A percentile compares a stretch with the other conserved stretches of the same genome.
Conservation (phyloP, 2,888 invertebrate genomes). For the Ennomos erosarius region DNA sequence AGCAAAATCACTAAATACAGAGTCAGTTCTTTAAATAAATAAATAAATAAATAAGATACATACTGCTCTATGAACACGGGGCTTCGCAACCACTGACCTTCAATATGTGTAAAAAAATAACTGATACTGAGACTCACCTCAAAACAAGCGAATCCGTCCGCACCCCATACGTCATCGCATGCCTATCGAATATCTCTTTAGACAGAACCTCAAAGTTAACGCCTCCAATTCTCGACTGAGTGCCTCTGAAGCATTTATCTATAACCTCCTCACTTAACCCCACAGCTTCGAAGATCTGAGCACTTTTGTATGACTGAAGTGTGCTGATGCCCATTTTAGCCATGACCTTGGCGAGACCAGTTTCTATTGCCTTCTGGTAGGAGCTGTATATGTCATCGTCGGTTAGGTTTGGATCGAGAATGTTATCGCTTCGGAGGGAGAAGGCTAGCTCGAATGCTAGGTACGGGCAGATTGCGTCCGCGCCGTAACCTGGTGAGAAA, state of each 20-base stretch:
- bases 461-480: conserved; percentile 99
- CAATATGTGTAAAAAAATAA: neutral
- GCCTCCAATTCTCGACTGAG: conserved; percentile 92
- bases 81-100: conserved; percentile 38
- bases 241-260: conserved; percentile 95
- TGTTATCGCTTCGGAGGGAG: conserved; percentile 93
- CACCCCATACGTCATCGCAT: conserved; percentile 90
- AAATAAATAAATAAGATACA: too few species aligned
- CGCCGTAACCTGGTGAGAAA: conserved; percentile 89
- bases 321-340: conserved; percentile 99
- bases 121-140: conserved; percentile 65
- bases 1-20: too few species aligned
- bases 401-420: conserved; percentile 90
- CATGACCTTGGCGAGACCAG: conserved; percentile 91
- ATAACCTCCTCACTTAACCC: conserved; percentile 97
- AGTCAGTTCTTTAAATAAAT: too few species aligned
- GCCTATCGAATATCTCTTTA: conserved; percentile 93
- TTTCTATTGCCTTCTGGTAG: conserved; percentile 96
- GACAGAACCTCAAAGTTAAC: conserved; percentile 95
- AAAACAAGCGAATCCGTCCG: conserved; percentile 89
- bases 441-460: conserved; percentile 97
- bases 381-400: conserved; percentile 94
- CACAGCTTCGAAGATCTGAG: conserved; percentile 99
- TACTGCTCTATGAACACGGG: too few species aligned
- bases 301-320: conserved; percentile 98